Conservation (phyloP, 1,140 invertebrate genomes). For the Brachionus calyciflorus region DNA sequence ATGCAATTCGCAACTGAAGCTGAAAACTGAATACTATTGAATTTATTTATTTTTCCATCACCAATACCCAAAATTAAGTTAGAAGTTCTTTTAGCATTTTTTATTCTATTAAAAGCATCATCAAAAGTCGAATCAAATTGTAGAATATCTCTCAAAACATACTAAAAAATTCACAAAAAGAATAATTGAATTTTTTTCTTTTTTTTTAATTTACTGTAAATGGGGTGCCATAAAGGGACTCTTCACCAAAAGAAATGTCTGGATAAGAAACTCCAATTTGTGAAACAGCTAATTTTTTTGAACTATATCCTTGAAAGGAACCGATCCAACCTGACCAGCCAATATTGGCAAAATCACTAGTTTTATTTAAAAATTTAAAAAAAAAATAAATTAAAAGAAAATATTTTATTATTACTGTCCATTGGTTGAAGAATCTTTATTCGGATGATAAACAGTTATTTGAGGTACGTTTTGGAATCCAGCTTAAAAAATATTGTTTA, state of each 20-base stretch:
- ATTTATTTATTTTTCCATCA: constrained; percentile 51
- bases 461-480: constrained; percentile 53
- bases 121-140: constrained; percentile 52
- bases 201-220: constrained; percentile 50
- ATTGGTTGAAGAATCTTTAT: constrained; percentile 34
- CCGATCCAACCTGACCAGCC: constrained; percentile 33
- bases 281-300: constrained; percentile 51
- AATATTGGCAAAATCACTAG: constrained; percentile 33
- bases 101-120: constrained; percentile 50
- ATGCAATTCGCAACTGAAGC: constrained; percentile 52
- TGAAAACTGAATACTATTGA: constrained; percentile 52
- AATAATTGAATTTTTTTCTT: not conserved
- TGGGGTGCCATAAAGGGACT: constrained; percentile 52
- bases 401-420: constrained; percentile 40
- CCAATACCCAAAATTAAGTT: constrained; percentile 53
- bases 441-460: constrained; percentile 53
- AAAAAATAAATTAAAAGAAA: constrained; percentile 50
- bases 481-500: too few species aligned
- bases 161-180: not conserved
- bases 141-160: constrained; percentile 51
- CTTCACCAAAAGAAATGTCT: constrained; percentile 51
- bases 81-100: constrained; percentile 51
- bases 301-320: constrained; percentile 51
- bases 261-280: constrained; percentile 54
- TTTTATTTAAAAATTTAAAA: constrained; percentile 47